Percentiles rank a stretch among this genome's conserved stretches.
These are phyloP conservation scores for Cassiopea xamachana DNA, from an alignment of 30 jellyfish, hydroid and myxozoan species.

Conservation along the genomic window DNA sequence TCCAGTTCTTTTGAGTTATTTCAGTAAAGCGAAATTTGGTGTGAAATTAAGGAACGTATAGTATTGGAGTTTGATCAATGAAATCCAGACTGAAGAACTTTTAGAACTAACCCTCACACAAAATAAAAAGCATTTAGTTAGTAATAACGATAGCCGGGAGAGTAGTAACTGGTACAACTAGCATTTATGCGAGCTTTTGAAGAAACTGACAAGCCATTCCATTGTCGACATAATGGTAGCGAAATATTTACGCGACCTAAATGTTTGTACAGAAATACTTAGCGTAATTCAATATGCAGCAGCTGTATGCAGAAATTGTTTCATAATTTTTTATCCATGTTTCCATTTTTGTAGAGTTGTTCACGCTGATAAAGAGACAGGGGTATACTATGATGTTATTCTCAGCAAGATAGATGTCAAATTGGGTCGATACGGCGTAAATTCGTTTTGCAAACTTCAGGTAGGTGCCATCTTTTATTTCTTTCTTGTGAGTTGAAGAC, in stretches of 20 bases:
- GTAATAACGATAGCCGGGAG: too few relatives aligned
- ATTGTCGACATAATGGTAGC: too few relatives aligned
- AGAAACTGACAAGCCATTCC: too few relatives aligned
- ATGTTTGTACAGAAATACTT: neutral
- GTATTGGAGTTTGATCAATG: too few relatives aligned
- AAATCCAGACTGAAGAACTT: too few relatives aligned
- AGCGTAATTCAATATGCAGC: neutral
- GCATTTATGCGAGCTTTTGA: too few relatives aligned
- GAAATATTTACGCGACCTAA: neutral
- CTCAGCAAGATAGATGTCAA: slow-evolving; percentile 62
- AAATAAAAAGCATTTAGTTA: too few relatives aligned
- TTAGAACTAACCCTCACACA: too few relatives aligned
- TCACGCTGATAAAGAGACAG: slow-evolving; percentile 67
- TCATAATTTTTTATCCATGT: neutral
- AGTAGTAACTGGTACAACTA: too few relatives aligned
- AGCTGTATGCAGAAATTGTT: neutral
- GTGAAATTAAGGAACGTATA: too few relatives aligned
- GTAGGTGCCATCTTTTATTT: slow-evolving; percentile 1
- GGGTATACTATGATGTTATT: slow-evolving; percentile 59
- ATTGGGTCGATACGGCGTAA: slow-evolving; percentile 67
- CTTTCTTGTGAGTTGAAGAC: neutral
- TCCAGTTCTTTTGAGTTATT: too few relatives aligned
- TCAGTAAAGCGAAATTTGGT: too few relatives aligned
- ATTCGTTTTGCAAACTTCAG: slow-evolving; percentile 78
- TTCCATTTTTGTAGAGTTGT: slow-evolving; percentile 45